phyloP scores from a whole-genome alignment of 2,888 invertebrate species.

The Macaria liturata region DNA sequence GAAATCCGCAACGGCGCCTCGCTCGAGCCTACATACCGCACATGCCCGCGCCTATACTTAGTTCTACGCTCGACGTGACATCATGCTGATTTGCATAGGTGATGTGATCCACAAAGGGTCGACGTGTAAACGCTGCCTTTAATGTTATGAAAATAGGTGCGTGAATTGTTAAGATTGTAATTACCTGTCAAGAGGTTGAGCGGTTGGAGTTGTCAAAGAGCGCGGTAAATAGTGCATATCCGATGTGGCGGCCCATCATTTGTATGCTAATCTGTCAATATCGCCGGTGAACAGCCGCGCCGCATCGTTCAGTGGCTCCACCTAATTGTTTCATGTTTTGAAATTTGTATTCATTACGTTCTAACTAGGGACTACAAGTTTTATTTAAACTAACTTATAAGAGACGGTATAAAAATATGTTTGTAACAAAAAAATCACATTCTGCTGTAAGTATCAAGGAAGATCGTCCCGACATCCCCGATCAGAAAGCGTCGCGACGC shows the following conservation, averaged over 20 bases:
- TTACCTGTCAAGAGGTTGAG: slow-evolving; percentile 19
- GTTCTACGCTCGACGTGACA: slow-evolving; percentile 52
- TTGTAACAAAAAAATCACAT: too few species aligned
- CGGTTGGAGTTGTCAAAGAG: slow-evolving; percentile 19
- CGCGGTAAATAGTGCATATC: slow-evolving; percentile 30
- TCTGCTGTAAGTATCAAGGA: too few species aligned
- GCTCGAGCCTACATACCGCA: slow-evolving; percentile 55
- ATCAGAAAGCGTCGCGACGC: background rate
- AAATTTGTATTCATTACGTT: too few species aligned
- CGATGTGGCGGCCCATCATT: slow-evolving; percentile 19
- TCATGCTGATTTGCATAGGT: slow-evolving; percentile 65
- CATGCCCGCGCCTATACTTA: slow-evolving; percentile 45
- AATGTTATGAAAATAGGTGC: slow-evolving; percentile 38
- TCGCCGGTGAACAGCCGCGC: slow-evolving; percentile 5
- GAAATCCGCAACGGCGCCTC: slow-evolving; percentile 78
- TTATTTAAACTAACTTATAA: too few species aligned
- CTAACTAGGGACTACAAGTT: too few species aligned
- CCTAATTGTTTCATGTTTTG: background rate
- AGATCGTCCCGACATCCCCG: background rate
- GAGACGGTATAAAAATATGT: too few species aligned
- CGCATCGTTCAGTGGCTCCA: slow-evolving; percentile 1
- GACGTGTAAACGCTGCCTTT: slow-evolving; percentile 21
- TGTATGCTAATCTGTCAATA: slow-evolving; percentile 25
- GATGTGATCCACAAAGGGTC: slow-evolving; percentile 55
- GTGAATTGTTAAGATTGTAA: slow-evolving; percentile 33